Conservation (phyloP, 1,140 invertebrate species). For the Platyscapa corneri region DNA sequence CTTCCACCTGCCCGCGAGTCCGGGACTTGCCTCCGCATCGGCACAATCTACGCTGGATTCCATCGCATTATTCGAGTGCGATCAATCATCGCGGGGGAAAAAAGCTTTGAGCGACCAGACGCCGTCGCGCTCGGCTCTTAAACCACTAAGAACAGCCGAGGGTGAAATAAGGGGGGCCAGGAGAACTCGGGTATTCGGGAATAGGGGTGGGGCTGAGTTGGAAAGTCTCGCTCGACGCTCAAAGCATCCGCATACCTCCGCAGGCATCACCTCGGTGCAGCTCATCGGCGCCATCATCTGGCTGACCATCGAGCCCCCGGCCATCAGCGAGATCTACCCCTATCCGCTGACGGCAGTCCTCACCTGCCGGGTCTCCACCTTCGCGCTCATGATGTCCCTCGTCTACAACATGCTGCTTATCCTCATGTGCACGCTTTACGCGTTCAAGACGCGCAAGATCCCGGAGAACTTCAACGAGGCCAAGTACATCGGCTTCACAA, state of each 20-base stretch:
- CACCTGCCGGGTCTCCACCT: slow-evolving; percentile 82
- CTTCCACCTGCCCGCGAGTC: not conserved
- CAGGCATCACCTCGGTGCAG: slow-evolving; percentile 78
- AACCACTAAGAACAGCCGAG: not conserved
- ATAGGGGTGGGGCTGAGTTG: too few species aligned
- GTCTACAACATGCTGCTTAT: slow-evolving; percentile 85
- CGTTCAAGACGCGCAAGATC: slow-evolving; percentile 84
- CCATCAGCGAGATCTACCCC: slow-evolving; percentile 77
- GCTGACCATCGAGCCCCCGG: slow-evolving; percentile 80
- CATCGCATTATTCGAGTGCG: not conserved
- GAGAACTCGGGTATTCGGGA: too few species aligned
- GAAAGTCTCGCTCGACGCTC: not conserved
- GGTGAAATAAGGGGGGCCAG: not conserved
- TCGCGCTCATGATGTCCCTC: slow-evolving; percentile 83
- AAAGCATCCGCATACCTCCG: not conserved
- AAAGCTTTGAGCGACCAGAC: not conserved
- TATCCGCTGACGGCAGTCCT: slow-evolving; percentile 78
- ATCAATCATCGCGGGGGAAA: not conserved
- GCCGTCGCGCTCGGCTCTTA: not conserved
- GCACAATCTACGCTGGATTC: not conserved
- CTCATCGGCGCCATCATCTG: slow-evolving; percentile 79
- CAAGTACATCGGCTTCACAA: slow-evolving; percentile 83
- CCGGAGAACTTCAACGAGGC: slow-evolving; percentile 85
- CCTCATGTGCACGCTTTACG: slow-evolving; percentile 83
- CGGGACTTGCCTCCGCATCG: not conserved